Percentiles rank a stretch among this genome's conserved stretches.
Conservation (phyloP, 37 sponge, comb jelly and placozoan species). For the Beroe forskalii region DNA sequence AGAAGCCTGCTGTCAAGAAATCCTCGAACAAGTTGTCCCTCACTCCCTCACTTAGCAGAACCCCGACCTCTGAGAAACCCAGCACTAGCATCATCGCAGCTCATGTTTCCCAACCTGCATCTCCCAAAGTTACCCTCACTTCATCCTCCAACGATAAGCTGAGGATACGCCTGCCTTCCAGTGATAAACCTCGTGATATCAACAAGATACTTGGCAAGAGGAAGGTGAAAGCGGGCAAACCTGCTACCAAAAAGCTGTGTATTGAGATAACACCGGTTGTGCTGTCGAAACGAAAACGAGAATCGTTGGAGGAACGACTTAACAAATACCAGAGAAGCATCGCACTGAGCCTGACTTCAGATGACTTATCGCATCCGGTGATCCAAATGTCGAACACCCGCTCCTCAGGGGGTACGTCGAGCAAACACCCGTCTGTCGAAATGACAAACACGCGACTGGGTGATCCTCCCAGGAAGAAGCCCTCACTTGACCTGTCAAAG, state of each 20-base stretch:
- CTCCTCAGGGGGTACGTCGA: background rate
- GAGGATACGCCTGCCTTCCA: background rate
- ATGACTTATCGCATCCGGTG: slow-evolving; percentile 8
- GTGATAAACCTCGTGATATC: background rate
- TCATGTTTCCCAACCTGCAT: background rate
- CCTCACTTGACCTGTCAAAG: background rate
- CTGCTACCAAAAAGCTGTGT: background rate
- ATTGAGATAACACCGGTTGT: slow-evolving; percentile 27
- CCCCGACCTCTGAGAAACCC: no score
- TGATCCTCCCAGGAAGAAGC: background rate
- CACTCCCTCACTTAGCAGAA: background rate
- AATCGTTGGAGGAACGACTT: slow-evolving; percentile 1
- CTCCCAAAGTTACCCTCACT: background rate
- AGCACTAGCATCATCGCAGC: no score
- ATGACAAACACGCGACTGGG: background rate
- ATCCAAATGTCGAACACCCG: background rate
- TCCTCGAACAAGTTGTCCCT: slow-evolving; percentile 2
- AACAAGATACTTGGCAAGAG: slow-evolving; percentile 45
- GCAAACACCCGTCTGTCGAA: background rate
- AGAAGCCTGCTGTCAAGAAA: slow-evolving; percentile 17
- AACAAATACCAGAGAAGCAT: background rate
- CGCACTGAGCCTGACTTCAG: slow-evolving; percentile 3
- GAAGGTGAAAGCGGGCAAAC: background rate
- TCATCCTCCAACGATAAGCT: background rate
- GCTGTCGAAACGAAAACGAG: slow-evolving; percentile 40